Evolutionary conservation across 2,113 vertebrate species (phyloP).

Genomic region (Sinocyclocheilus anophthalmus): DNA sequence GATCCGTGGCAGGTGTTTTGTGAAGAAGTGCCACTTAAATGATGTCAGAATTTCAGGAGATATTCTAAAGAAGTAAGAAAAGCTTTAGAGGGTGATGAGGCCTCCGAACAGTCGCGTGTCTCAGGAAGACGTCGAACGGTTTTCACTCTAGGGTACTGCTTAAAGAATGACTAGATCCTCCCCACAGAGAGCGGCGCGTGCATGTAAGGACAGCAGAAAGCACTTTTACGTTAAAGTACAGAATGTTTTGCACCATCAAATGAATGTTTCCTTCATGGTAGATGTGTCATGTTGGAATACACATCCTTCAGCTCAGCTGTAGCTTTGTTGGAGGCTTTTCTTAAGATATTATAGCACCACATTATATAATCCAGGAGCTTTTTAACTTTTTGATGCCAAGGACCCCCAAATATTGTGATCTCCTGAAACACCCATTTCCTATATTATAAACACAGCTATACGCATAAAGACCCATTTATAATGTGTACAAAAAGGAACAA

Average conservation of each 20-base stretch:
- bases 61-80: conserved; percentile 37
- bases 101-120: neutral
- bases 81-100: conserved; percentile 29
- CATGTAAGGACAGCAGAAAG: conserved; percentile 10
- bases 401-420: neutral
- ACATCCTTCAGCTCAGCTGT: conserved; percentile 8
- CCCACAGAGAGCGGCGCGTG: neutral
- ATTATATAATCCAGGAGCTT: neutral
- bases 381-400: neutral
- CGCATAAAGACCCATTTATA: neutral
- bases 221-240: conserved; percentile 1
- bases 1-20: conserved; percentile 35
- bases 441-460: neutral
- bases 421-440: neutral
- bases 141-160: conserved; percentile 30
- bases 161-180: conserved; percentile 15
- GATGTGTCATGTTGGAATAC: conserved; percentile 9
- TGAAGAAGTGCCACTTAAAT: conserved; percentile 50
- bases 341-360: neutral
- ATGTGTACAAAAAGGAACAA: neutral
- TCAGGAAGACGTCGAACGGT: neutral
- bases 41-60: conserved; percentile 45
- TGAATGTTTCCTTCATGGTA: conserved; percentile 17
- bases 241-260: conserved; percentile 31
- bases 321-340: neutral